Conservation (phyloP, 2,797 vertebrate genomes). For the Tamandua tetradactyla region DNA sequence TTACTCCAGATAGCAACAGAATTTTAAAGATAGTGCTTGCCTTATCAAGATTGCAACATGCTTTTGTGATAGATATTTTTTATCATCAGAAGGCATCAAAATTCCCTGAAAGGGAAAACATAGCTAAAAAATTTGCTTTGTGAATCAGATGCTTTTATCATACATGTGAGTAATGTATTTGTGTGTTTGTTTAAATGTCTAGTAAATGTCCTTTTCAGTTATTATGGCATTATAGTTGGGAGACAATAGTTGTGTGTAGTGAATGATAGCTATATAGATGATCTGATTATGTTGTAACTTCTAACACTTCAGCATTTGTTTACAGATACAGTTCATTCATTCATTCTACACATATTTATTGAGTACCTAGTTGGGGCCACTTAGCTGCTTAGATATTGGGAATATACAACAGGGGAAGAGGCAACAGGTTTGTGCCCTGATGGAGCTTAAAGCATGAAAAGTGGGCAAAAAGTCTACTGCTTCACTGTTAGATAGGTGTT, state of each 20-base stretch:
- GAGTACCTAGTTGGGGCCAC: not conserved
- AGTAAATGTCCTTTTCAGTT: not conserved
- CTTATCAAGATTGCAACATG: not conserved
- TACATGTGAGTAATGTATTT: not conserved
- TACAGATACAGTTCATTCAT: not conserved
- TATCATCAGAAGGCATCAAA: not conserved
- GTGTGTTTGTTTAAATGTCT: slow-evolving; percentile 28
- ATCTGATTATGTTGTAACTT: slow-evolving; percentile 38
- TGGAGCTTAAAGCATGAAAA: not conserved
- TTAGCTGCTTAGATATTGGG: not conserved
- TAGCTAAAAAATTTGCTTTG: slow-evolving; percentile 2
- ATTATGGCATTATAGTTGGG: not conserved
- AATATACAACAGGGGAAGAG: not conserved
- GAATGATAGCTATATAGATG: not conserved
- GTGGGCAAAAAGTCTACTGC: not conserved
- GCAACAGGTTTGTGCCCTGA: not conserved
- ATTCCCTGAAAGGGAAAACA: slow-evolving; percentile 23
- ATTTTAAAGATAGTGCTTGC: slow-evolving; percentile 32
- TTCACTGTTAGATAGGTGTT: not conserved
- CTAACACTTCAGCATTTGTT: slow-evolving; percentile 33
- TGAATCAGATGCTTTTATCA: not conserved
- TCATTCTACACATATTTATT: not conserved
- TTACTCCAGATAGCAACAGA: slow-evolving; percentile 23
- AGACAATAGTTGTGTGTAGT: not conserved
- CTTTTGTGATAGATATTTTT: not conserved